phyloP scores from a whole-genome alignment of 2,113 vertebrate species.

The Urocitellus parryii region DNA sequence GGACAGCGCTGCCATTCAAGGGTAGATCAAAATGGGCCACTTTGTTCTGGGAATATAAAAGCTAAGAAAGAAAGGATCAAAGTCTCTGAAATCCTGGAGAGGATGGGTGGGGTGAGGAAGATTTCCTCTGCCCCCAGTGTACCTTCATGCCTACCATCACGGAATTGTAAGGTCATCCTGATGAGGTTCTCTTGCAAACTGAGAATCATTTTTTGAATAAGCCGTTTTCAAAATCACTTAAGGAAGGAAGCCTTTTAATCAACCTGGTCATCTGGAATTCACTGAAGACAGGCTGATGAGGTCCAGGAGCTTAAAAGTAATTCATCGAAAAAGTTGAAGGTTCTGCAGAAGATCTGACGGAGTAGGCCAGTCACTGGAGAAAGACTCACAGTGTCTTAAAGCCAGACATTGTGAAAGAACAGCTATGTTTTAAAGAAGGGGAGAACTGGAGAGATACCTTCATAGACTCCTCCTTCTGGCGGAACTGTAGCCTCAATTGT shows the following conservation, averaged over 20 bases:
- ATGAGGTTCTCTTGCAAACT: constrained; percentile 17
- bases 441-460: not conserved
- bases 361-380: not conserved
- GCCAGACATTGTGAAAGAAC: not conserved
- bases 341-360: not conserved
- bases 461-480: not conserved
- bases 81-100: constrained; percentile 60
- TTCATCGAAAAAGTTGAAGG: not conserved
- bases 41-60: constrained; percentile 79
- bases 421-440: too few relatives aligned
- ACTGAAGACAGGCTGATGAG: not conserved
- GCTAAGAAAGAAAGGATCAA: constrained; percentile 66
- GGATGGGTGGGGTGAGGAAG: not conserved
- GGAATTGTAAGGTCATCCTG: not conserved
- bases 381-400: not conserved
- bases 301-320: not conserved
- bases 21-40: constrained; percentile 79
- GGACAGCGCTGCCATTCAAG: constrained; percentile 59
- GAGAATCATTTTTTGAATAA: constrained; percentile 46
- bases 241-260: not conserved
- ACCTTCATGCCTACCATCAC: constrained; percentile 31
- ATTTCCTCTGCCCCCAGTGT: not conserved
- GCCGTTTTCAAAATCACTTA: constrained; percentile 29
- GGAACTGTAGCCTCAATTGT: not conserved
- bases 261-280: not conserved